A percentile compares a stretch with the other conserved stretches of the same genome.
Conservation (phyloP, 2,797 vertebrate genomes). For the Tragelaphus oryx region DNA sequence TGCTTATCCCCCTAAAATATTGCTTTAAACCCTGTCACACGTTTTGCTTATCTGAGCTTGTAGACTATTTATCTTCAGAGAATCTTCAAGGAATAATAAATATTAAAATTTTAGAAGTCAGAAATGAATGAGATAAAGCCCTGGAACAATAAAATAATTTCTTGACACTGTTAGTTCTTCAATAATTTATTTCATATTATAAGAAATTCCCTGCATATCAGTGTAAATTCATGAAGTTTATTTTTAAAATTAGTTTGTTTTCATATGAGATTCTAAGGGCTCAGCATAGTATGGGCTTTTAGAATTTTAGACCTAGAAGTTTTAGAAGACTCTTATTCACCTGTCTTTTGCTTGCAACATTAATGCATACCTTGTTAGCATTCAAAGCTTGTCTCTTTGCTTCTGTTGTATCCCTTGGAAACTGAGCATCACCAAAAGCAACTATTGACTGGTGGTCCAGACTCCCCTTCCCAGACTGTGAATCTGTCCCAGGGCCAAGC, state of each 20-base stretch:
- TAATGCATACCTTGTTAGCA: background rate
- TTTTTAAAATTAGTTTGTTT: constrained; percentile 20
- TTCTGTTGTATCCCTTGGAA: background rate
- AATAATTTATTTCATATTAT: constrained; percentile 33
- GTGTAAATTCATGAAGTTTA: background rate
- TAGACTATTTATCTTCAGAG: background rate
- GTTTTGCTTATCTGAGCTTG: background rate
- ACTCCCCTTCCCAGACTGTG: background rate
- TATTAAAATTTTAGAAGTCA: constrained; percentile 21
- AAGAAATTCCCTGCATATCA: background rate
- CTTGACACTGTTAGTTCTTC: background rate
- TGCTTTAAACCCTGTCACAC: background rate
- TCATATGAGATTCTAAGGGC: background rate
- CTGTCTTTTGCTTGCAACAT: background rate
- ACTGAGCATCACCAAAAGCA: background rate
- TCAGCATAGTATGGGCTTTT: background rate
- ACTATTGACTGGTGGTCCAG: background rate
- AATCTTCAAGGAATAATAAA: background rate
- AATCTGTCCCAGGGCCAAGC: background rate
- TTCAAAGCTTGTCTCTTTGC: background rate
- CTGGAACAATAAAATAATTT: background rate
- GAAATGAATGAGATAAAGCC: background rate
- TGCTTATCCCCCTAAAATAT: background rate
- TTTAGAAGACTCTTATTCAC: background rate
- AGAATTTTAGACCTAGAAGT: background rate